Evolutionary conservation across 2,113 vertebrate species (phyloP).

Genomic region (Lepidothrix coronata): DNA sequence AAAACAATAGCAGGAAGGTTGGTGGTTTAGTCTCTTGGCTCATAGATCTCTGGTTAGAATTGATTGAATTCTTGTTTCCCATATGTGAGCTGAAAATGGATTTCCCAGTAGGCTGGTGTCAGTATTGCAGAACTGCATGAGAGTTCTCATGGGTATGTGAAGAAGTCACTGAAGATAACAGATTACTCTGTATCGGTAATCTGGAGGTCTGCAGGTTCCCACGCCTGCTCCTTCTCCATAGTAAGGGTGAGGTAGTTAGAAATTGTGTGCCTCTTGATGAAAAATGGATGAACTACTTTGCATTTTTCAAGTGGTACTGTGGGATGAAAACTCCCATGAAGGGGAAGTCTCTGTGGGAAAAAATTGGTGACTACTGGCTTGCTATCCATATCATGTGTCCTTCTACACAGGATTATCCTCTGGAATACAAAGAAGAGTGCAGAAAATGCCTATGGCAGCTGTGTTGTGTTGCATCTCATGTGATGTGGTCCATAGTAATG

Average conservation of each 20-base stretch:
- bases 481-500: not conserved
- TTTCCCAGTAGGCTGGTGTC: not conserved
- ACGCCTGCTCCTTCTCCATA: not conserved
- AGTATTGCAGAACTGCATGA: not conserved
- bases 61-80: not conserved
- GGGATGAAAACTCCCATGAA: not conserved
- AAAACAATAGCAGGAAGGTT: not conserved
- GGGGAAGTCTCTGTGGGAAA: not conserved
- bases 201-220: not conserved
- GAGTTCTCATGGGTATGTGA: not conserved
- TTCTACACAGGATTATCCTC: not conserved
- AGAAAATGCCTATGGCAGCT: not conserved
- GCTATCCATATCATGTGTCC: not conserved
- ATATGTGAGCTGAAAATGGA: not conserved
- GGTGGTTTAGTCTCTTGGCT: not conserved
- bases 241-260: not conserved
- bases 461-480: not conserved
- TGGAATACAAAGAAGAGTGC: not conserved
- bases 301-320: not conserved
- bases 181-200: not conserved
- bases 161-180: not conserved
- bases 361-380: not conserved
- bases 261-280: not conserved
- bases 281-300: not conserved
- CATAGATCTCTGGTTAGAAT: not conserved